Percentiles rank a stretch among this genome's conserved stretches.
Conservation (phyloP, 2,113 vertebrate species). For the Hassar affinis region DNA sequence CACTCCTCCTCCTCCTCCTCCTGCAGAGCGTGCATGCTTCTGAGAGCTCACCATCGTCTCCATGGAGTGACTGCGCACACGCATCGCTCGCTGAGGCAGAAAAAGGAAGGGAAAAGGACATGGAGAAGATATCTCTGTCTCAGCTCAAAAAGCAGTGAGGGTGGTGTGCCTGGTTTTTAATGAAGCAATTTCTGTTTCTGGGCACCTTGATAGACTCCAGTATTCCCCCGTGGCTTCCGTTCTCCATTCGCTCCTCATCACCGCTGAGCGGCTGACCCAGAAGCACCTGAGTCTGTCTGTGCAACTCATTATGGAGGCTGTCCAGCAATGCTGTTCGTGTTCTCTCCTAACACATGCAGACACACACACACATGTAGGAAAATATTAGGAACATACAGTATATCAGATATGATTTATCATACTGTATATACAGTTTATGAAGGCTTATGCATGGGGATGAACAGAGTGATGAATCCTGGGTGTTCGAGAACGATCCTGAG, state of each 20-base stretch:
- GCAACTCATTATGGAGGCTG: slow-evolving; percentile 87
- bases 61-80: slow-evolving; percentile 94
- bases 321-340: slow-evolving; percentile 86
- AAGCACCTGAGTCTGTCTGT: slow-evolving; percentile 85
- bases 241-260: slow-evolving; percentile 88
- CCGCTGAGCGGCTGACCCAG: slow-evolving; percentile 77
- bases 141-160: slow-evolving; percentile 1
- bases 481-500: too few relatives aligned
- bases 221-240: slow-evolving; percentile 87
- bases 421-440: slow-evolving; percentile 12
- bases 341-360: slow-evolving; percentile 75
- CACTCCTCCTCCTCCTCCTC: slow-evolving; percentile 61
- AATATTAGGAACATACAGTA: not conserved
- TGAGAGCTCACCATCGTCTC: slow-evolving; percentile 89
- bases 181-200: not conserved
- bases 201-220: slow-evolving; percentile 94
- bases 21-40: slow-evolving; percentile 63
- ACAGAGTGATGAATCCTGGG: too few relatives aligned
- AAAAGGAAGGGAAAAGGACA: not conserved
- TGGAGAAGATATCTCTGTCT: slow-evolving; percentile 9
- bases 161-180: not conserved
- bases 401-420: too few relatives aligned
- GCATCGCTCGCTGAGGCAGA: slow-evolving; percentile 83
- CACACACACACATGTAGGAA: slow-evolving; percentile 6
- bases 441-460: too few relatives aligned